Evolutionary conservation across 2,888 invertebrate genomes (phyloP).

Genomic region (Bursaphelenchus okinawaensis): DNA sequence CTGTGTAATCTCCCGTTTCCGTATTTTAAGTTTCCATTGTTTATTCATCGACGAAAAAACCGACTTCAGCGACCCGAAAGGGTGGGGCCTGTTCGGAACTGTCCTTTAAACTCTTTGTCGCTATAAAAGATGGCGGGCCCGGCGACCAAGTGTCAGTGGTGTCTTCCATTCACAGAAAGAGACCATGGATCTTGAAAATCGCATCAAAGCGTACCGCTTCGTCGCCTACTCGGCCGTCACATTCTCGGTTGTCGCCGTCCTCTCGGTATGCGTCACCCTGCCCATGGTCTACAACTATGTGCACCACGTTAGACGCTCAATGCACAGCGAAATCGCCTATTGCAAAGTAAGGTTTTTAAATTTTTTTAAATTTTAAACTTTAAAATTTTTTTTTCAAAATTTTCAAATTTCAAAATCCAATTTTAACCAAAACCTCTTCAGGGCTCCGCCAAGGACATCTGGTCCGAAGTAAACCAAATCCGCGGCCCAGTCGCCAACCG

Average conservation of each 20-base stretch:
- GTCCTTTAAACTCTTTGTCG: neutral
- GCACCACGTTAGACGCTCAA: conserved; percentile 46
- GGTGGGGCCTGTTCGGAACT: neutral
- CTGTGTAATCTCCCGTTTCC: neutral
- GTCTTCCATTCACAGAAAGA: neutral
- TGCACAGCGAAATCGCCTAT: conserved; percentile 53
- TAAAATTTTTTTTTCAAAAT: neutral
- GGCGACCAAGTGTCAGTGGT: neutral
- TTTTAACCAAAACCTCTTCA: conserved; percentile 14
- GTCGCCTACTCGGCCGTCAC: conserved; percentile 41
- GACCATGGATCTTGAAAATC: conserved; percentile 26
- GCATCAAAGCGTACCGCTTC: conserved; percentile 40
- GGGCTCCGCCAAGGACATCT: conserved; percentile 53
- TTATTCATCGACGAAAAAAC: no score
- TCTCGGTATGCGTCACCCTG: conserved; percentile 45
- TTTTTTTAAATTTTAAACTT: neutral
- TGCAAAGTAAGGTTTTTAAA: conserved; percentile 38
- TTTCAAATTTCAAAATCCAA: neutral
- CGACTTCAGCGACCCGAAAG: neutral
- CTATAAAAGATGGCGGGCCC: no score
- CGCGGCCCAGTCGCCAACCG: conserved; percentile 28
- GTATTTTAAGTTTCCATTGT: neutral
- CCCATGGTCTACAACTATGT: conserved; percentile 57
- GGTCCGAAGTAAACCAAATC: conserved; percentile 38
- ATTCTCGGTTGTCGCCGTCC: conserved; percentile 39